phyloP scores from a whole-genome alignment of 2,888 invertebrate genomes.

The Scaeva pyrastri region DNA sequence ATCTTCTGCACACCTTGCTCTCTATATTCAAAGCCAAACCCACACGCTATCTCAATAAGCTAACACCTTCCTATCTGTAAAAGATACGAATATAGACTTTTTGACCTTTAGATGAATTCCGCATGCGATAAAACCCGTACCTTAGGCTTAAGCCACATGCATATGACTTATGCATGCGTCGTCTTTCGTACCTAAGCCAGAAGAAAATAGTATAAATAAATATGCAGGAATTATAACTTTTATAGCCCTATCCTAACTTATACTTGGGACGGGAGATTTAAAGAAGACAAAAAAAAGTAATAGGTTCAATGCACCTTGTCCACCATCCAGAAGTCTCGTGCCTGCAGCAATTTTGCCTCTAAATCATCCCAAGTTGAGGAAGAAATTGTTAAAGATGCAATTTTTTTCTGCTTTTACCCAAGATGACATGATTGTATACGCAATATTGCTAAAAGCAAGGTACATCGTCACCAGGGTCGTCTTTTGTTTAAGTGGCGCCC shows the following conservation, averaged over 20 bases:
- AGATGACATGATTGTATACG: constrained; percentile 70
- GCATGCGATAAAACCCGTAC: constrained; percentile 59
- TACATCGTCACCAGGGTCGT: constrained; percentile 17
- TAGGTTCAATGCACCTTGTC: constrained; percentile 65
- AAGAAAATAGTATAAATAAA: not conserved
- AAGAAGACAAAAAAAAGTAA: constrained; percentile 13
- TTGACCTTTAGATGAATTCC: constrained; percentile 68
- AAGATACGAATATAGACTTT: constrained; percentile 33
- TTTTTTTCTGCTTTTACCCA: constrained; percentile 14
- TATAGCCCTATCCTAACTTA: constrained; percentile 38
- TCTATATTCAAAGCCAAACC: constrained; percentile 25
- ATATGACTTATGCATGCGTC: not conserved
- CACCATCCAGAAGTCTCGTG: constrained; percentile 35
- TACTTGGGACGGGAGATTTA: not conserved
- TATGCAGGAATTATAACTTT: constrained; percentile 57
- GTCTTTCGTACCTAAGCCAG: not conserved
- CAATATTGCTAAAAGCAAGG: constrained; percentile 34
- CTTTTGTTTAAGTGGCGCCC: not conserved
- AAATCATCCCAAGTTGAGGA: constrained; percentile 57
- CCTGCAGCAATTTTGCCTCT: constrained; percentile 42
- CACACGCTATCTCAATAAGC: constrained; percentile 28
- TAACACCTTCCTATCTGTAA: constrained; percentile 34
- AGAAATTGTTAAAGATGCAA: constrained; percentile 62
- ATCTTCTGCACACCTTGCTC: constrained; percentile 13
- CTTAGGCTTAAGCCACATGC: not conserved